phyloP scores from a whole-genome alignment of 2,888 invertebrate genomes.

The Leuctra nigra region DNA sequence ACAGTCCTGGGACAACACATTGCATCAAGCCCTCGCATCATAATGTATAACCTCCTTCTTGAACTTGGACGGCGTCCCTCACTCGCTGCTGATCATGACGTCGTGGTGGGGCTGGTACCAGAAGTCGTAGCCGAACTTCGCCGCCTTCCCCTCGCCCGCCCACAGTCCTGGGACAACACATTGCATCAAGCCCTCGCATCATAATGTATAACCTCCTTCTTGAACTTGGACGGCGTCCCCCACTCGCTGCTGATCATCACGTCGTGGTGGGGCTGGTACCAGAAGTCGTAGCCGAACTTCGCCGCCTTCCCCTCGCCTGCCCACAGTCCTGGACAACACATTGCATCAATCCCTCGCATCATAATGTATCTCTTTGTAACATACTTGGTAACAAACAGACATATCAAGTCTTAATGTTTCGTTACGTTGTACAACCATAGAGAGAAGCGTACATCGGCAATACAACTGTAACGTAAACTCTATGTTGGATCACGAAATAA shows the following conservation, averaged over 20 bases:
- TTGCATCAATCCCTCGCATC: neutral
- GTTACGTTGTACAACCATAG: too few relatives aligned
- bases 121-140: slow-evolving; percentile 86
- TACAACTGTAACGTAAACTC: too few relatives aligned
- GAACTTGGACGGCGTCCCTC: slow-evolving; percentile 84
- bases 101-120: slow-evolving; percentile 96
- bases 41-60: too few relatives aligned
- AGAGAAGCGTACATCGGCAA: too few relatives aligned
- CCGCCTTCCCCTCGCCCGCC: slow-evolving; percentile 59
- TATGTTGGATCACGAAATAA: too few relatives aligned
- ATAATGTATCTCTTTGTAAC: too few relatives aligned
- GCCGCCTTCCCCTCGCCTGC: slow-evolving; percentile 58
- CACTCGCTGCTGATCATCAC: slow-evolving; percentile 89
- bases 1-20: slow-evolving; percentile 52
- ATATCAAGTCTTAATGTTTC: too few relatives aligned
- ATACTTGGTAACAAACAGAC: too few relatives aligned
- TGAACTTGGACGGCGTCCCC: slow-evolving; percentile 82
- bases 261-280: slow-evolving; percentile 94
- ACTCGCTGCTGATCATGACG: slow-evolving; percentile 85
- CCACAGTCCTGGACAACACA: slow-evolving; percentile 70
- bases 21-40: too few relatives aligned
- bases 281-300: slow-evolving; percentile 88
- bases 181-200: too few relatives aligned
- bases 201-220: too few relatives aligned
- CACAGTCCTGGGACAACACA: slow-evolving; percentile 55